Base-by-base conservation (phyloP, 1,140 invertebrate genomes). In the Brachionus rubens region DNA sequence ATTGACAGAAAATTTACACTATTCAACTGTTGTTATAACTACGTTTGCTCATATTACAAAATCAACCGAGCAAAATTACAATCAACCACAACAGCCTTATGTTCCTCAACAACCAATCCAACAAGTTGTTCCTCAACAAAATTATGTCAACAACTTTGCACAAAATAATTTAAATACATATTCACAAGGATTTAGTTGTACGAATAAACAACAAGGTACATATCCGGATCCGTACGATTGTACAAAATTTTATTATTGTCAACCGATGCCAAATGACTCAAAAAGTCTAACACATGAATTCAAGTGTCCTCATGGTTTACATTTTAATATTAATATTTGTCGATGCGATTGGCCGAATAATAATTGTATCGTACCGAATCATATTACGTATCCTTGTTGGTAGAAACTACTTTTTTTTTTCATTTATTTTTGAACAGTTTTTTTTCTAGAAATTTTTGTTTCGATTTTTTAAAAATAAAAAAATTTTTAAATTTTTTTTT, bases 211-310 rank as follows among this genome's bases (percentile, higher is more conserved):
- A 54, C 36, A 33, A 21, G 72, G 72, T 16, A 46, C 43, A 14
- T 59, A 75, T 75, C 48, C 43, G 4, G 72, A 75, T 59, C 48
- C 48, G 3, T 33, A 56, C 16, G 50, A 56, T 30, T 75, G 72
- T 59, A 56, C 72, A 2, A 75, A 26, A 41, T 75, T 75, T 59
- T 75, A 75, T 26, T 75, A 54, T 21, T 75, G 72, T 41, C 68
- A 72, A 28, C 28, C 50, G 19, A 33, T 72, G 68, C 21, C 68
- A 3, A 41, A 54, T 41, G 40, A 21, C 12, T 1, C n/a, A 40
- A 70, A 70, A 19, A 24, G n/a, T 21, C 16, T 72, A 19, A 52
- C 28, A 7, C 72, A 75, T 21, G 48, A 54, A n/a, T 75, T 75
- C 19, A 54, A 40, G 14, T 75, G 72, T 33, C 72, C 72, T 21